phyloP scores from a whole-genome alignment of 2,888 invertebrate species.

The Rutpela maculata region DNA sequence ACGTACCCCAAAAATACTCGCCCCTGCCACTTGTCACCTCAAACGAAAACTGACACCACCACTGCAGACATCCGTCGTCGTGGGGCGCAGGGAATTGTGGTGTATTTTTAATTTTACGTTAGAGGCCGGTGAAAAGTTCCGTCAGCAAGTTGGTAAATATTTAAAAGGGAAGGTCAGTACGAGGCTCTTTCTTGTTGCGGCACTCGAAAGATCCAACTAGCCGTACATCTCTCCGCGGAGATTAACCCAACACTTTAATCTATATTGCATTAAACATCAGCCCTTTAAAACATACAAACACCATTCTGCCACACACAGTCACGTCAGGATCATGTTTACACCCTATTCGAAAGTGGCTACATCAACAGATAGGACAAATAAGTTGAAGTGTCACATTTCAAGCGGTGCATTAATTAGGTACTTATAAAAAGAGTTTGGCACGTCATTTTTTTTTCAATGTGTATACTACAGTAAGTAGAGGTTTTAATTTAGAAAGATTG shows the following conservation, averaged over 20 bases:
- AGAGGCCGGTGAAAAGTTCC: constrained; percentile 37
- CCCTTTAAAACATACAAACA: constrained; percentile 52
- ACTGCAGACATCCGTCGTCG: constrained; percentile 4
- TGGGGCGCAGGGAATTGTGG: constrained; percentile 13
- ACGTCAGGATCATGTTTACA: background rate
- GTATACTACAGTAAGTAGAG: too few species aligned
- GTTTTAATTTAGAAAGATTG: too few species aligned
- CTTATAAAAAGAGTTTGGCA: too few species aligned
- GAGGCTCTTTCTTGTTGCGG: constrained; percentile 34
- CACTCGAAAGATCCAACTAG: constrained; percentile 24
- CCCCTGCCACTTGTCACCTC: background rate
- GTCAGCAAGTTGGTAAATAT: constrained; percentile 41
- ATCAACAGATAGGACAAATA: constrained; percentile 4
- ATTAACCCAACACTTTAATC: constrained; percentile 70
- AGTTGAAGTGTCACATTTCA: background rate
- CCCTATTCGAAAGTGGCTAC: background rate
- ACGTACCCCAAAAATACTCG: background rate
- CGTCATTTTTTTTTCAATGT: too few species aligned
- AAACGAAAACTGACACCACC: background rate
- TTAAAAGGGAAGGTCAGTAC: constrained; percentile 41
- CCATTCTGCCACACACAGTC: constrained; percentile 4
- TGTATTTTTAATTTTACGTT: constrained; percentile 45
- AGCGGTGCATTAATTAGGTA: too few species aligned
- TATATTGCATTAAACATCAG: constrained; percentile 69
- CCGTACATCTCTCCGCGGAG: constrained; percentile 59